Evolutionary conservation across 2,113 vertebrate species (phyloP).

Genomic region (Lota lota): DNA sequence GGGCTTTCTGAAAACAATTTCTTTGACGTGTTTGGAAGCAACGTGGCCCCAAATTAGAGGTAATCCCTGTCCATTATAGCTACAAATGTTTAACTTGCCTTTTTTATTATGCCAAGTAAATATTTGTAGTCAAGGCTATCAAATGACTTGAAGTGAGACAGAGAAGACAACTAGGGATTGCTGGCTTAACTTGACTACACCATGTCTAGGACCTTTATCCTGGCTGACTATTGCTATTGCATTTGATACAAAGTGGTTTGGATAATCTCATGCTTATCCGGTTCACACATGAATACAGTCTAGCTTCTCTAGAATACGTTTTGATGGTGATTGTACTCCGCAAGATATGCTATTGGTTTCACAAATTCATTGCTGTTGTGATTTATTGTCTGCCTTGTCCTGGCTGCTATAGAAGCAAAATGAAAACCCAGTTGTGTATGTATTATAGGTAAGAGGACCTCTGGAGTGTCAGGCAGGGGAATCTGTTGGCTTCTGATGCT

Average conservation of each 20-base stretch:
- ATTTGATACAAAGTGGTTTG: not conserved
- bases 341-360: too few species aligned
- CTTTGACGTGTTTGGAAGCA: slow-evolving; percentile 53
- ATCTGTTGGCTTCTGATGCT: not conserved
- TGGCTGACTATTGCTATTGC: not conserved
- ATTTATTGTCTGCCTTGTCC: too few species aligned
- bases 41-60: slow-evolving; percentile 50
- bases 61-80: slow-evolving; percentile 38
- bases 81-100: slow-evolving; percentile 34
- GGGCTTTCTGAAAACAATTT: slow-evolving; percentile 53
- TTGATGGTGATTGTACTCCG: too few species aligned
- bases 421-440: too few species aligned
- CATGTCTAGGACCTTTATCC: not conserved
- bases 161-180: not conserved
- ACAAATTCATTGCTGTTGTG: too few species aligned
- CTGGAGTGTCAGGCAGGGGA: not conserved
- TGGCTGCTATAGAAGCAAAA: too few species aligned
- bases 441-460: too few species aligned
- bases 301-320: too few species aligned
- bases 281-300: too few species aligned
- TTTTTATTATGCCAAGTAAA: slow-evolving; percentile 49
- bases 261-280: too few species aligned
- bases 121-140: slow-evolving; percentile 12
- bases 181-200: not conserved
- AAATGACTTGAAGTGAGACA: not conserved